phyloP scores from a whole-genome alignment of 2,113 vertebrate species.

The Rhizomys pruinosus region DNA sequence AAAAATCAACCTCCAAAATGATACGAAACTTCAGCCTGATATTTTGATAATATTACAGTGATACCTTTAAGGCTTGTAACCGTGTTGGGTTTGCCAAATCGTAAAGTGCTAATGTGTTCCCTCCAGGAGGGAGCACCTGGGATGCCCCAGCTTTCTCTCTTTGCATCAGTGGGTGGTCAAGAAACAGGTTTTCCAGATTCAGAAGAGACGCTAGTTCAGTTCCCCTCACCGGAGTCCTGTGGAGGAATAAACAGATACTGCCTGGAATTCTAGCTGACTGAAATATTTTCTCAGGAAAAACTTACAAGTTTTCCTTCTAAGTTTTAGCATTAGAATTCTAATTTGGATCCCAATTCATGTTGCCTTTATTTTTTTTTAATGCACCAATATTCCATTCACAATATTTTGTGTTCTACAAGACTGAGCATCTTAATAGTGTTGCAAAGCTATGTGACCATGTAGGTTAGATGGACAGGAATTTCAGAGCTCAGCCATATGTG shows the following conservation, averaged over 20 bases:
- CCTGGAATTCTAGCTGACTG: not conserved
- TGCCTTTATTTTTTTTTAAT: not conserved
- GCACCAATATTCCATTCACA: not conserved
- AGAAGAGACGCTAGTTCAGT: too few species aligned
- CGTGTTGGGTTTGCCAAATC: conserved; percentile 44
- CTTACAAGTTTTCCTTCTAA: not conserved
- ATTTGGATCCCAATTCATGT: not conserved
- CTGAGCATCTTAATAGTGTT: conserved; percentile 19
- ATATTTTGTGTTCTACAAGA: not conserved
- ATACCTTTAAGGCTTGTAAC: conserved; percentile 35
- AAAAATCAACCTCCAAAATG: not conserved
- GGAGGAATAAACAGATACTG: not conserved
- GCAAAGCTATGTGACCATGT: not conserved
- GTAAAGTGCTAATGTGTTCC: conserved; percentile 56
- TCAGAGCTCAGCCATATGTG: not conserved
- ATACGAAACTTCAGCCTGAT: not conserved
- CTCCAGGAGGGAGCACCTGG: conserved; percentile 24
- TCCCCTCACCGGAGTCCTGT: not conserved
- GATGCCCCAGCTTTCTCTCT: not conserved
- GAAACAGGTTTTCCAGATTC: conserved; percentile 8
- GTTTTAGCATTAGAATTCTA: not conserved
- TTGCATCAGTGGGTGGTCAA: not conserved
- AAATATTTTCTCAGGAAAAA: not conserved
- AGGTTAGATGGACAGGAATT: not conserved
- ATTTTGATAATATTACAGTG: conserved; percentile 2